These are phyloP conservation scores for Drosophila leonis DNA, from an alignment of 2,888 invertebrate species.

Conservation along the genomic window DNA sequence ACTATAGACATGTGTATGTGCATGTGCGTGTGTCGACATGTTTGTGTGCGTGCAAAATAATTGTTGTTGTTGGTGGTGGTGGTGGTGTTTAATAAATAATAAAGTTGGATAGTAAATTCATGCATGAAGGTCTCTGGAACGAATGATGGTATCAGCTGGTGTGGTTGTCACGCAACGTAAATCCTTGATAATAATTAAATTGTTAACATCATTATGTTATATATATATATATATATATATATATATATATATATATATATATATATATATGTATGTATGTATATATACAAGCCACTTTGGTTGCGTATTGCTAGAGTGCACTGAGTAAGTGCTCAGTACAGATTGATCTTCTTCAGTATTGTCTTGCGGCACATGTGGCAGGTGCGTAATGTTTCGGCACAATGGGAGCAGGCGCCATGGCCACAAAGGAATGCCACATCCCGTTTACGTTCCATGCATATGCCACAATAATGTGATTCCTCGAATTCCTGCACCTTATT, in stretches of 20 bases:
- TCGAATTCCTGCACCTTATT: slow-evolving; percentile 94
- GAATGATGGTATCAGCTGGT: slow-evolving; percentile 18
- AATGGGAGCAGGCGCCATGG: slow-evolving; percentile 93
- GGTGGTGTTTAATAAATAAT: slow-evolving; percentile 68
- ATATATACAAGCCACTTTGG: slow-evolving; percentile 79
- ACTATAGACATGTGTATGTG: slow-evolving; percentile 50
- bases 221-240: slow-evolving; percentile 73
- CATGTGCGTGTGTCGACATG: slow-evolving; percentile 5
- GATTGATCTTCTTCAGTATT: slow-evolving; percentile 85
- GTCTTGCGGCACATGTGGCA: slow-evolving; percentile 91
- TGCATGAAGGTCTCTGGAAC: slow-evolving; percentile 14
- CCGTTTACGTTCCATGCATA: slow-evolving; percentile 93
- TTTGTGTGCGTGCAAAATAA: slow-evolving; percentile 40
- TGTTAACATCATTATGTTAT: slow-evolving; percentile 42
- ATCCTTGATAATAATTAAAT: slow-evolving; percentile 22
- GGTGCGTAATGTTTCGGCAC: slow-evolving; percentile 92
- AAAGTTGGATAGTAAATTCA: slow-evolving; percentile 25
- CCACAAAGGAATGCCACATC: slow-evolving; percentile 96
- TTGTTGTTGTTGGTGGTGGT: slow-evolving; percentile 29
- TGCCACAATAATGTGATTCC: slow-evolving; percentile 93
- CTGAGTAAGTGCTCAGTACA: slow-evolving; percentile 76
- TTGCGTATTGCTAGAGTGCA: slow-evolving; percentile 55
- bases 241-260: slow-evolving; percentile 71
- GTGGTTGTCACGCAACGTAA: slow-evolving; percentile 11
- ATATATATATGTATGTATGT: slow-evolving; percentile 70